Evolutionary conservation across 2,113 vertebrate species (phyloP), one percentile per base, ranked within the genome.

Genomic region (Riparia riparia): DNA sequence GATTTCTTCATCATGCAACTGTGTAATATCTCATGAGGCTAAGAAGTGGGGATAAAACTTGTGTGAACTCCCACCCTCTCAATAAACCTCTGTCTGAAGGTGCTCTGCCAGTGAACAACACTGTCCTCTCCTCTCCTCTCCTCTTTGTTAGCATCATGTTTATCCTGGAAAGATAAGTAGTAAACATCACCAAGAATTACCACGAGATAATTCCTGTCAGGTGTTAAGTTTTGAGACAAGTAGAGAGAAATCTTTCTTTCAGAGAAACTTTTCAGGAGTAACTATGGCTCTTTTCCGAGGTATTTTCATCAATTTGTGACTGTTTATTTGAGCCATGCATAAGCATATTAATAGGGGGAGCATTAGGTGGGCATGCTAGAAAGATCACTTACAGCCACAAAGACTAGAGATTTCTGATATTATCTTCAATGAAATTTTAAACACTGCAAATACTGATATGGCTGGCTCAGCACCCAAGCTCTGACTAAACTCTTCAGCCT

Each of bases 341-440:
- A 61, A 92, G 9, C 20, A 19, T 70, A 92, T 80, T 94, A 39
- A 44, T n/a, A 9, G 3, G 14, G 54, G 45, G 31, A 87, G 22
- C 7, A 7, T 24, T 78, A 51, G n/a, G 37, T 26, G 41, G 53
- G 53, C 53, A 18, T 47, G 61, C 53, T 76, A 24, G 53, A 65
- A 90, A 91, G 87, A 53, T 45, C 26, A 17, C 32, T 85, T 91
- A 32, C 37, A 85, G 16, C 26, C 26, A 25, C 28, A 58, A 73
- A 77, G 32, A 56, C 29, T 47, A 39, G 12, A 87, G 57, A 79
- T 76, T 91, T 90, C 66, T 91, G 87, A 73, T 90, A 44, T 63
- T 85, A 82, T 80, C 90, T 82, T 69, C 74, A 80, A 65, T 70
- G 19, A 73, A 73, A 63, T 70, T 51, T 91, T 90, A 93, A 94